A percentile compares a stretch with the other conserved stretches of the same genome.
These are phyloP conservation scores for Mirza zaza DNA, from an alignment of 2,113 vertebrate species.

Conservation along the genomic window DNA sequence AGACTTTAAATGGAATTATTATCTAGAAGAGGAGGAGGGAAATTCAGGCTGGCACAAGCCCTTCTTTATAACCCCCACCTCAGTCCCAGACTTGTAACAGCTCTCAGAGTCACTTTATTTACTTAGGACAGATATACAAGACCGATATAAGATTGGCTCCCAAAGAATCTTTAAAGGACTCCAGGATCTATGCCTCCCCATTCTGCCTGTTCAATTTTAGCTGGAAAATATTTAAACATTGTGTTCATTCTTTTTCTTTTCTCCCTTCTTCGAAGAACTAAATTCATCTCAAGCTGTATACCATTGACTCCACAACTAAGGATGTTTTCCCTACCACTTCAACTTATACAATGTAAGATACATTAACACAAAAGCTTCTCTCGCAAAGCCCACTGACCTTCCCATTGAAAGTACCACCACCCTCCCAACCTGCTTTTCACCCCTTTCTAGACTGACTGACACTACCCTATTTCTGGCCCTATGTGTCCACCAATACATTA, in stretches of 20 bases:
- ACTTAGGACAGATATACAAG: not conserved
- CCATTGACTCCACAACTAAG: not conserved
- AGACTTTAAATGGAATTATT: slow-evolving; percentile 38
- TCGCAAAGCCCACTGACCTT: not conserved
- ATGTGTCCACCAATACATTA: not conserved
- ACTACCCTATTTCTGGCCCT: not conserved
- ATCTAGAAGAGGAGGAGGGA: not conserved
- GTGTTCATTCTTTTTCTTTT: slow-evolving; percentile 14
- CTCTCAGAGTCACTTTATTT: slow-evolving; percentile 39
- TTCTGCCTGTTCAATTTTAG: slow-evolving; percentile 13
- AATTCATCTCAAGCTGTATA: slow-evolving; percentile 15
- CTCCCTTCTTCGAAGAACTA: slow-evolving; percentile 21
- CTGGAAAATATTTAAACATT: slow-evolving; percentile 45
- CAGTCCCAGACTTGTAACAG: not conserved
- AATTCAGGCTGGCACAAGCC: not conserved
- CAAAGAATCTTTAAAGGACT: not conserved
- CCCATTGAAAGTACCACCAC: slow-evolving; percentile 15
- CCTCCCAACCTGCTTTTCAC: not conserved
- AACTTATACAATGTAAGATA: not conserved
- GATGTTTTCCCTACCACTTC: not conserved
- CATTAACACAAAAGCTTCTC: not conserved
- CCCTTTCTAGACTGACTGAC: not conserved
- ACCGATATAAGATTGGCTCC: not conserved
- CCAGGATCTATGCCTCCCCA: not conserved
- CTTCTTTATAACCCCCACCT: not conserved